Evolutionary conservation across 1,140 invertebrate genomes (phyloP).

Genomic region (Anoplolepis gracilipes): DNA sequence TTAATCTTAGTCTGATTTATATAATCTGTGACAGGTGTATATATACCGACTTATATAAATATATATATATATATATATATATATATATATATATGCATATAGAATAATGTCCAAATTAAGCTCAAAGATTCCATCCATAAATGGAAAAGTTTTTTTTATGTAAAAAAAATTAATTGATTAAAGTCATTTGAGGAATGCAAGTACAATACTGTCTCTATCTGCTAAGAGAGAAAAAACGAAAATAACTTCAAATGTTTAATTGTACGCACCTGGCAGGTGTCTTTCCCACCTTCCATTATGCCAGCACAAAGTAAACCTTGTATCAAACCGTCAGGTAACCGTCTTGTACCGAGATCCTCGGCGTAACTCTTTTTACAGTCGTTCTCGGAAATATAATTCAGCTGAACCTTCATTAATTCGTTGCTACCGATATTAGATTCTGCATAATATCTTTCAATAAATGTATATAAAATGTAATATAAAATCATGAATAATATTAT

Average conservation of each 20-base stretch:
- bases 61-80: neutral
- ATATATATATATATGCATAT: neutral
- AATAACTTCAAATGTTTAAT: neutral
- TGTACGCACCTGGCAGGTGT: conserved; percentile 90
- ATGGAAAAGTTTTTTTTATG: neutral
- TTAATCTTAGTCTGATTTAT: neutral
- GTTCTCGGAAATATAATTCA: conserved; percentile 87
- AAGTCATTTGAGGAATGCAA: neutral
- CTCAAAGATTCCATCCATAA: neutral
- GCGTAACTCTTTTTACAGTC: conserved; percentile 86
- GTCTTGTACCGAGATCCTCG: conserved; percentile 76
- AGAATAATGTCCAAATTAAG: conserved; percentile 5
- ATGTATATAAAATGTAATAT: neutral
- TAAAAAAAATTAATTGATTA: neutral
- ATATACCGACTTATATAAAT: neutral
- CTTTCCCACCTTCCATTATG: conserved; percentile 89
- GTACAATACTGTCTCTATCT: neutral
- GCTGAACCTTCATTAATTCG: conserved; percentile 89
- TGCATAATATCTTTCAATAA: conserved; percentile 26
- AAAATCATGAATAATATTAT: conserved; percentile 19
- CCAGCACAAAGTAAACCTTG: conserved; percentile 91
- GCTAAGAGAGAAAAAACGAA: neutral
- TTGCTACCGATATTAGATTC: conserved; percentile 84
- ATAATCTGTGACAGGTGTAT: too few species aligned
- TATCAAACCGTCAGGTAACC: conserved; percentile 86